Evolutionary conservation across 2,797 vertebrate genomes (phyloP).

Genomic region (Neosilurus mollespiculum): DNA sequence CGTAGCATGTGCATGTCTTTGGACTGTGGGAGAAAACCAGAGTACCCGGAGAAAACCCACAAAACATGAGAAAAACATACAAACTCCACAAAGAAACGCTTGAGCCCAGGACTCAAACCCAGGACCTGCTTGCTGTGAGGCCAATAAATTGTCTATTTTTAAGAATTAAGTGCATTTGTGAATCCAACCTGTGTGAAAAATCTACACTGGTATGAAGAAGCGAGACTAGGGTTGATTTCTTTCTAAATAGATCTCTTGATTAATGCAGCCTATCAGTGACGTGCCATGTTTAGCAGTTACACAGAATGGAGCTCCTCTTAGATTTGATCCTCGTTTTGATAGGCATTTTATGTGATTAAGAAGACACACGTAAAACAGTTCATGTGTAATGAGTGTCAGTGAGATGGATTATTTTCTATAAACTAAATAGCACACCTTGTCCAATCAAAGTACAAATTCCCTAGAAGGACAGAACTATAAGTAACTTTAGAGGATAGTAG

Average conservation of each 20-base stretch:
- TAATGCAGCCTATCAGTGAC: background rate
- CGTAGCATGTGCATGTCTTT: too few relatives aligned
- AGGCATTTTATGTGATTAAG: background rate
- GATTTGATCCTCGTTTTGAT: background rate
- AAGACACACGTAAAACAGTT: too few relatives aligned
- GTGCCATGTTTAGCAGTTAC: background rate
- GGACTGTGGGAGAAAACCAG: too few relatives aligned
- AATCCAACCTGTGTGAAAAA: background rate
- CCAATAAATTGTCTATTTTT: background rate
- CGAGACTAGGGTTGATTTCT: background rate
- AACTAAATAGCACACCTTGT: background rate
- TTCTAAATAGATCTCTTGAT: background rate
- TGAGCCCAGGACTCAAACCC: too few relatives aligned
- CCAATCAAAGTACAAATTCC: background rate
- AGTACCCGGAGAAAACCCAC: too few relatives aligned
- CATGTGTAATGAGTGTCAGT: background rate
- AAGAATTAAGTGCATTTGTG: background rate
- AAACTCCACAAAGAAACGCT: too few relatives aligned
- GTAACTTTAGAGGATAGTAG: background rate
- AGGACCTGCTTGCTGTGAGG: too few relatives aligned
- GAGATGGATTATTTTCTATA: background rate
- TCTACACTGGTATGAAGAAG: background rate
- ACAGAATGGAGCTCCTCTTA: background rate
- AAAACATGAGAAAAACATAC: too few relatives aligned
- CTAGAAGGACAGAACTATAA: background rate